Conservation (phyloP, 2,888 invertebrate genomes). For the Bombylius major region DNA sequence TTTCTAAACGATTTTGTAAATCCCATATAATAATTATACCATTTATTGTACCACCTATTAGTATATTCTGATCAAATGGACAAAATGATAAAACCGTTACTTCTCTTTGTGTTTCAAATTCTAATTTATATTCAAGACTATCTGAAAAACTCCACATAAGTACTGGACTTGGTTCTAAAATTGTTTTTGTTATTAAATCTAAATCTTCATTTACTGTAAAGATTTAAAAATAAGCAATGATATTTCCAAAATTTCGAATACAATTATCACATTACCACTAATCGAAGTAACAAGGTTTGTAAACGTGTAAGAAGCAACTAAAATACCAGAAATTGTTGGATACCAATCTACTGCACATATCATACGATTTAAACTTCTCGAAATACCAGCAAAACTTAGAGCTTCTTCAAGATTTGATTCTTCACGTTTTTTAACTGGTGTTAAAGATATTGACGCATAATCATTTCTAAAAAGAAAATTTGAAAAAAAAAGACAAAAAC, state of each 20-base stretch:
- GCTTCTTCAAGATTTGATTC: conserved; percentile 33
- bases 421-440: conserved; percentile 23
- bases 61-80: conserved; percentile 52
- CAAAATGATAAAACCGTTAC: conserved; percentile 53
- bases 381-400: conserved; percentile 52
- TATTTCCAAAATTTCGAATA: background rate
- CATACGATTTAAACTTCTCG: conserved; percentile 50
- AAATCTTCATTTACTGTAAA: conserved; percentile 22
- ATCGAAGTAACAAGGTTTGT: conserved; percentile 24
- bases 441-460: conserved; percentile 26
- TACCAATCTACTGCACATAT: conserved; percentile 57
- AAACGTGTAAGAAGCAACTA: conserved; percentile 54
- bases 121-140: conserved; percentile 53
- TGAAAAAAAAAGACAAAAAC: too few species aligned
- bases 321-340: conserved; percentile 54
- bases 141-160: conserved; percentile 65
- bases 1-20: conserved; percentile 47
- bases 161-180: conserved; percentile 51
- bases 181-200: conserved; percentile 43
- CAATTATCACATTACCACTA: background rate
- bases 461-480: conserved; percentile 24
- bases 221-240: background rate
- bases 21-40: conserved; percentile 64
- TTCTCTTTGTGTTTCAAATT: conserved; percentile 53
- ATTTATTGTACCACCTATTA: conserved; percentile 59